phyloP scores from a whole-genome alignment of 2,797 vertebrate genomes.

The Danio tinwini region DNA sequence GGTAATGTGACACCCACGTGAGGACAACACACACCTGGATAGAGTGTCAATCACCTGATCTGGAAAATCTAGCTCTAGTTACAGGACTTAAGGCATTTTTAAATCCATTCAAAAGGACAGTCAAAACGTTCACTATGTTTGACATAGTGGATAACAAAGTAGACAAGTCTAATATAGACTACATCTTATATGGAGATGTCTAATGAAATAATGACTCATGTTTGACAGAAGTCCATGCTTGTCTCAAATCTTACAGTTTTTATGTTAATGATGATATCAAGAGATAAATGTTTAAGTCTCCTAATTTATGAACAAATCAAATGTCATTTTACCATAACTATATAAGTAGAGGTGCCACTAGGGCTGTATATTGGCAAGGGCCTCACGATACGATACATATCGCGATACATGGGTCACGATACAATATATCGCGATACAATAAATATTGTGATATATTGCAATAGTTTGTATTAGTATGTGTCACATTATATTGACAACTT shows the following conservation, averaged over 20 bases:
- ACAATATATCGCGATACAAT: no score
- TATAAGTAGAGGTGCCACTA: no score
- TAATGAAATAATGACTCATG: background rate
- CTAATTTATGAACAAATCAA: background rate
- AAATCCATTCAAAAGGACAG: constrained; percentile 70
- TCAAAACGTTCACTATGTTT: constrained; percentile 49
- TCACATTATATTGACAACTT: no score
- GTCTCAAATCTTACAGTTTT: background rate
- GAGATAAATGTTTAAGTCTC: background rate
- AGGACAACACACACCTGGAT: constrained; percentile 71
- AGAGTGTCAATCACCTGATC: constrained; percentile 78
- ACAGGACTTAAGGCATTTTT: constrained; percentile 72
- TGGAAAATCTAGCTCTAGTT: constrained; percentile 76
- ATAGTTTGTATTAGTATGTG: no score
- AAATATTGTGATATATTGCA: no score
- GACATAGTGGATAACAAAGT: constrained; percentile 6
- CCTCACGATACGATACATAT: no score
- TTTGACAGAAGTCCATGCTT: background rate
- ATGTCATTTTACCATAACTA: constrained; percentile 1
- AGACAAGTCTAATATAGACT: constrained; percentile 1
- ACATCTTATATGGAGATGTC: background rate
- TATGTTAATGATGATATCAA: no score
- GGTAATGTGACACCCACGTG: constrained; percentile 66
- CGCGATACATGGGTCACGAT: no score
- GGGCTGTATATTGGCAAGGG: no score